Percentiles rank a stretch among this genome's conserved stretches.
Conservation (phyloP, 2,113 vertebrate genomes). For the Tenebrosternarchus preto region DNA sequence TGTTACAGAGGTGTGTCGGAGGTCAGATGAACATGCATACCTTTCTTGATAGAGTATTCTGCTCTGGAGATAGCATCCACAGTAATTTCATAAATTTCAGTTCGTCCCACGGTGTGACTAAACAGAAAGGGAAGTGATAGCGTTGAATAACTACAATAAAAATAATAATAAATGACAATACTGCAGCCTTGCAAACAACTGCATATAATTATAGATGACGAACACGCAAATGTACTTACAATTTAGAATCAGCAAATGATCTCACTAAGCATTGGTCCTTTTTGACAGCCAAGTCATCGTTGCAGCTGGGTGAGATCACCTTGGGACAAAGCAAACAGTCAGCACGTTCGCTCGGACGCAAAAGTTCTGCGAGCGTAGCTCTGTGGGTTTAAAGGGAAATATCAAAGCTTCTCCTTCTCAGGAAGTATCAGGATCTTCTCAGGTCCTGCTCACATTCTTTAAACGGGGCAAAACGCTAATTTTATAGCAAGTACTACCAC, state of each 20-base stretch:
- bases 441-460: too few species aligned
- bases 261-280: constrained; percentile 97
- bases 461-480: too few species aligned
- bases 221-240: constrained; percentile 79
- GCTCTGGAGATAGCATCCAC: constrained; percentile 74
- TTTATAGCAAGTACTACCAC: too few species aligned
- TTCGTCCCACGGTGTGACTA: constrained; percentile 87
- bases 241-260: constrained; percentile 93
- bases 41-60: constrained; percentile 80
- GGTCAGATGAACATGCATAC: constrained; percentile 68
- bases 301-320: constrained; percentile 96
- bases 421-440: too few species aligned
- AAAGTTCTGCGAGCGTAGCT: background rate
- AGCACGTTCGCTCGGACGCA: background rate
- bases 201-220: too few species aligned
- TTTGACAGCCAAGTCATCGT: constrained; percentile 90
- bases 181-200: background rate
- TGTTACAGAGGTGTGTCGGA: background rate
- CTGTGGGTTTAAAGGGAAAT: background rate
- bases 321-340: constrained; percentile 64
- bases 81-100: constrained; percentile 82
- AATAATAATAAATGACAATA: background rate
- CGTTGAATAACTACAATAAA: background rate
- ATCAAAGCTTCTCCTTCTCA: too few species aligned
- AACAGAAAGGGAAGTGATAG: constrained; percentile 26